phyloP scores from a whole-genome alignment of 2,888 invertebrate species.

The Philereme vetulata region DNA sequence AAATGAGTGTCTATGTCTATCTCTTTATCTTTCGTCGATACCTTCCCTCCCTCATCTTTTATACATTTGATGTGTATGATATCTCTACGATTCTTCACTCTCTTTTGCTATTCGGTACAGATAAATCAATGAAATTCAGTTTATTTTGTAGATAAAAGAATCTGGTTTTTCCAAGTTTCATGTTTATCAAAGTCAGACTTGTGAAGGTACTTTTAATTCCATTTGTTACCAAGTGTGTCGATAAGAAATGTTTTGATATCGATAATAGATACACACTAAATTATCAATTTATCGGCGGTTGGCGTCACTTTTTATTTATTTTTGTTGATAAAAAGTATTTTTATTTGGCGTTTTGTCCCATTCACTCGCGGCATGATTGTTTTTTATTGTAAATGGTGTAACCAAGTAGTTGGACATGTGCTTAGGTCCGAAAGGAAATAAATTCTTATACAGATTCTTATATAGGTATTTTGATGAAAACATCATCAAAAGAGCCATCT shows the following conservation, averaged over 20 bases:
- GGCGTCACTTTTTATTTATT: conserved; percentile 48
- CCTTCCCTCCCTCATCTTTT: too few species aligned
- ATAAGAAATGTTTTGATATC: conserved; percentile 37
- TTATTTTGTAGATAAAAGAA: not conserved
- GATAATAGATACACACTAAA: conserved; percentile 38
- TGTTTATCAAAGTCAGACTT: too few species aligned
- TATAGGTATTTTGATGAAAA: too few species aligned
- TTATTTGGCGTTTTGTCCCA: conserved; percentile 29
- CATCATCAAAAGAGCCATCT: too few species aligned
- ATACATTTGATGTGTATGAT: too few species aligned
- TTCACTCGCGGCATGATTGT: conserved; percentile 22
- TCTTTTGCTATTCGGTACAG: too few species aligned
- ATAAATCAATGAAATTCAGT: too few species aligned
- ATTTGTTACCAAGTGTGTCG: conserved; percentile 28
- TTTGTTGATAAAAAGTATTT: conserved; percentile 40
- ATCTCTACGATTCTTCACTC: too few species aligned
- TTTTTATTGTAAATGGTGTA: conserved; percentile 10
- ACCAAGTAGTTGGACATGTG: not conserved
- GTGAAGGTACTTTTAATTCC: not conserved
- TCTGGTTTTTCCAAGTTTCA: not conserved
- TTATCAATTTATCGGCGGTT: conserved; percentile 43
- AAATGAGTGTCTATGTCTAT: too few species aligned
- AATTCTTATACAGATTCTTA: too few species aligned
- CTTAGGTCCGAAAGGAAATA: not conserved
- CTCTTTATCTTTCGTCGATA: too few species aligned